These are phyloP conservation scores for Fopius arisanus DNA, from an alignment of 1,140 invertebrate species.

Conservation along the genomic window DNA sequence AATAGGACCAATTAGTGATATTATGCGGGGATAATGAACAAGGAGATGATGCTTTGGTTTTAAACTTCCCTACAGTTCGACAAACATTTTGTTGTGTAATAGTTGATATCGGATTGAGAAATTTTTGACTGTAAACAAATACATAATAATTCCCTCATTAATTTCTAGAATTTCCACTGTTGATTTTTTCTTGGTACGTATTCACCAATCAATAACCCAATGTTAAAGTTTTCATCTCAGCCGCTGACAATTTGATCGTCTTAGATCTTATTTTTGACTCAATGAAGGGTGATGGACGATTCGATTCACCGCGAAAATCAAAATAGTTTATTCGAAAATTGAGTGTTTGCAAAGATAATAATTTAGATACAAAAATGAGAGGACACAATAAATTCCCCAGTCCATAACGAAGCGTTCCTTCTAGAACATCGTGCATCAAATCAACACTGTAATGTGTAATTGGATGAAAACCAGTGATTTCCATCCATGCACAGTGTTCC, in stretches of 20 bases:
- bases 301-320: slow-evolving; percentile 25
- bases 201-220: slow-evolving; percentile 28
- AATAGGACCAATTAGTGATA: slow-evolving; percentile 19
- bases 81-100: slow-evolving; percentile 20
- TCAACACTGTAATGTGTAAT: slow-evolving; percentile 36
- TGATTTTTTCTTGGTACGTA: slow-evolving; percentile 26
- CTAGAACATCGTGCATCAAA: slow-evolving; percentile 43
- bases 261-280: slow-evolving; percentile 8
- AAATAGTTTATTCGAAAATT: slow-evolving; percentile 33
- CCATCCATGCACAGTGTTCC: slow-evolving; percentile 38
- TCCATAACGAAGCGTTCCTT: slow-evolving; percentile 38
- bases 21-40: slow-evolving; percentile 21
- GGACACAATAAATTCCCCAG: slow-evolving; percentile 37
- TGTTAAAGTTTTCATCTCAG: slow-evolving; percentile 32
- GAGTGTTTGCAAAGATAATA: slow-evolving; percentile 24
- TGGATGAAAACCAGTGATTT: slow-evolving; percentile 41
- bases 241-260: slow-evolving; percentile 27
- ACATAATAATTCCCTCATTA: slow-evolving; percentile 31
- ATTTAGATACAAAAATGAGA: slow-evolving; percentile 14
- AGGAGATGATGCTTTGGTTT: slow-evolving; percentile 27
- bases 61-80: slow-evolving; percentile 3
- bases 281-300: slow-evolving; percentile 26
- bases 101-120: slow-evolving; percentile 13
- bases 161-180: slow-evolving; percentile 26
- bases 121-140: slow-evolving; percentile 16